Percentiles rank a stretch among this genome's conserved stretches.
Conservation (phyloP, 2,797 vertebrate genomes). For the Sandelia bainsii region DNA sequence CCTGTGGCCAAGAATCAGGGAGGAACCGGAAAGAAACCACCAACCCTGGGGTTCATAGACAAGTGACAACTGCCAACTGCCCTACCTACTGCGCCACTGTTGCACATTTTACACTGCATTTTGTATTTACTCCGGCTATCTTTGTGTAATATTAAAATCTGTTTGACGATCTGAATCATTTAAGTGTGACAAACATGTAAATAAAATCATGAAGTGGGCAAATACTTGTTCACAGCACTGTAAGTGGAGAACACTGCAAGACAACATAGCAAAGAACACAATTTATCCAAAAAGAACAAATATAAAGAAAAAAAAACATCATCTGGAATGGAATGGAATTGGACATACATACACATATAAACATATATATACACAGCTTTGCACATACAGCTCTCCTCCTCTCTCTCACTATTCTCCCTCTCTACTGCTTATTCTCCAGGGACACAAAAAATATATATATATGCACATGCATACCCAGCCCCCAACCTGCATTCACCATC, state of each 20-base stretch:
- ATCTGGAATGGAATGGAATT: conserved; percentile 21
- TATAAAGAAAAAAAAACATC: conserved; percentile 14
- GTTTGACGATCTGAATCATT: too few species aligned
- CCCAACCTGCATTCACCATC: conserved; percentile 81
- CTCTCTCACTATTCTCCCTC: conserved; percentile 15
- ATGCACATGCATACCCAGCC: conserved; percentile 67
- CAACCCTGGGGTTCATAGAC: too few species aligned
- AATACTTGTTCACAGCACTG: too few species aligned
- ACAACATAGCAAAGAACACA: conserved; percentile 30
- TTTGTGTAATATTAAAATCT: too few species aligned
- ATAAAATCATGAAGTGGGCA: too few species aligned
- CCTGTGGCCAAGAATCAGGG: too few species aligned
- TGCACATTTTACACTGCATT: too few species aligned
- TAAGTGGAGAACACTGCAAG: conserved; percentile 42
- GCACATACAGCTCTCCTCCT: conserved; percentile 5
- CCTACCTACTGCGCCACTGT: too few species aligned
- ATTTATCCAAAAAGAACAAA: conserved; percentile 24
- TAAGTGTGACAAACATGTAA: too few species aligned
- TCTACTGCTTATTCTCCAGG: conserved; percentile 44
- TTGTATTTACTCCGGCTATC: too few species aligned
- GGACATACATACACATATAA: conserved; percentile 6
- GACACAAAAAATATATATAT: conserved; percentile 39
- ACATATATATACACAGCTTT: background rate
- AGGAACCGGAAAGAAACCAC: too few species aligned
- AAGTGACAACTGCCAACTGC: too few species aligned